Evolutionary conservation across 2,113 vertebrate genomes (phyloP).

Genomic region (Sarotherodon lohbergeri): DNA sequence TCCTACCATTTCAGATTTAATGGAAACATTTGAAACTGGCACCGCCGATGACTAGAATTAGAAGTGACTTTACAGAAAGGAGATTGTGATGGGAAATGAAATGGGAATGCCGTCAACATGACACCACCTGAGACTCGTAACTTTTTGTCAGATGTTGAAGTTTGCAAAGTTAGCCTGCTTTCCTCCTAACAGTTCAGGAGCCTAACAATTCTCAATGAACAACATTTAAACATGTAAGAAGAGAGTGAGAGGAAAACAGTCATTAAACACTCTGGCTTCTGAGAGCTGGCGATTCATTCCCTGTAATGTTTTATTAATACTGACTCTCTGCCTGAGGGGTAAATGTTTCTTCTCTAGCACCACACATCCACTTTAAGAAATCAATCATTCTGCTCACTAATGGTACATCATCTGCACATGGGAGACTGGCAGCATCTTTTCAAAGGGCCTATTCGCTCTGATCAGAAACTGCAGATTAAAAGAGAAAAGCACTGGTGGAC

Average conservation of each 20-base stretch:
- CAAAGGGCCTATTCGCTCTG: conserved; percentile 1
- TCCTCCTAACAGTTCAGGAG: background rate
- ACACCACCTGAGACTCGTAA: background rate
- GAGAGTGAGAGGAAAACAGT: conserved; percentile 13
- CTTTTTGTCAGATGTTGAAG: background rate
- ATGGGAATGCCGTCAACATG: background rate
- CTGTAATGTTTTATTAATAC: conserved; percentile 74
- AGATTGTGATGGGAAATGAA: background rate
- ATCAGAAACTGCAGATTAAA: conserved; percentile 28
- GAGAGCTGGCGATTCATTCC: conserved; percentile 44
- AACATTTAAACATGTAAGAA: conserved; percentile 10
- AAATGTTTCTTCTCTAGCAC: conserved; percentile 54
- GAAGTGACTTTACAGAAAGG: background rate
- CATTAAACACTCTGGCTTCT: conserved; percentile 37
- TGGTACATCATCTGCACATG: conserved; percentile 42
- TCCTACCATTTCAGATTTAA: conserved; percentile 46
- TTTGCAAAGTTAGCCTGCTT: background rate
- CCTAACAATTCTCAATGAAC: conserved; percentile 1
- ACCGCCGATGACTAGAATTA: background rate
- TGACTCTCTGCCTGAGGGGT: conserved; percentile 49
- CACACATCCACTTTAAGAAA: conserved; percentile 48
- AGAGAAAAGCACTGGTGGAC: background rate
- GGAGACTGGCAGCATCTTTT: conserved; percentile 17
- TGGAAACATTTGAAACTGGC: conserved; percentile 38
- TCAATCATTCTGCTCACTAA: conserved; percentile 64